Conservation (phyloP, 1,140 invertebrate genomes). For the Helicorthomorpha holstii region DNA sequence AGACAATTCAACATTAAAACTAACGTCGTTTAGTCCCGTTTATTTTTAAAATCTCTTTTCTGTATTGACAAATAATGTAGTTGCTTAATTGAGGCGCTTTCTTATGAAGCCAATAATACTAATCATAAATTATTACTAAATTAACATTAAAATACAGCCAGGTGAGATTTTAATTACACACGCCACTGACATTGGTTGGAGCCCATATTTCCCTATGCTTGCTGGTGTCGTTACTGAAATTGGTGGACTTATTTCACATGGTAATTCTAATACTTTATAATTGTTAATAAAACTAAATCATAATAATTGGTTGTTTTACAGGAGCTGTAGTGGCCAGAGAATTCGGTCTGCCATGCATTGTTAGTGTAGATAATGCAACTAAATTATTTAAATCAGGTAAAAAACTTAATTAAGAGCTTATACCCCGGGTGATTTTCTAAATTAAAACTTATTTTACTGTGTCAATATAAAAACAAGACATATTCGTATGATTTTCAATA, state of each 20-base stretch:
- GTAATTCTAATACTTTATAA: constrained; percentile 25
- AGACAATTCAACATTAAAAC: too few species aligned
- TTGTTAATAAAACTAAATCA: neutral
- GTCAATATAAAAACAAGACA: neutral
- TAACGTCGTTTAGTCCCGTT: too few species aligned
- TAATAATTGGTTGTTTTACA: constrained; percentile 17
- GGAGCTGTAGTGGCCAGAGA: constrained; percentile 75
- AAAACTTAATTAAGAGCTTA: too few species aligned
- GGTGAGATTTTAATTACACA: constrained; percentile 63
- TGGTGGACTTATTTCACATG: constrained; percentile 69
- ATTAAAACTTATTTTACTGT: neutral
- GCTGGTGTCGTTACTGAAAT: constrained; percentile 65
- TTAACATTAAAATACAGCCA: constrained; percentile 19
- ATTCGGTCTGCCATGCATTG: constrained; percentile 65
- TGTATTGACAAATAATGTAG: too few species aligned
- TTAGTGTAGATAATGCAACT: constrained; percentile 50
- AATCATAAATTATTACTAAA: too few species aligned
- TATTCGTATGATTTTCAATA: too few species aligned
- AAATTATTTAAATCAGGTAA: constrained; percentile 45
- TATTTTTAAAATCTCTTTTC: too few species aligned
- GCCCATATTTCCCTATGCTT: constrained; percentile 69
- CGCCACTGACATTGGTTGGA: constrained; percentile 70
- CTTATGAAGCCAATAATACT: too few species aligned
- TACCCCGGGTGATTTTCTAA: neutral
- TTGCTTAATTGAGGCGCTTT: too few species aligned